phyloP scores from a whole-genome alignment of 2,113 vertebrate genomes.

The Malaclemys terrapin region DNA sequence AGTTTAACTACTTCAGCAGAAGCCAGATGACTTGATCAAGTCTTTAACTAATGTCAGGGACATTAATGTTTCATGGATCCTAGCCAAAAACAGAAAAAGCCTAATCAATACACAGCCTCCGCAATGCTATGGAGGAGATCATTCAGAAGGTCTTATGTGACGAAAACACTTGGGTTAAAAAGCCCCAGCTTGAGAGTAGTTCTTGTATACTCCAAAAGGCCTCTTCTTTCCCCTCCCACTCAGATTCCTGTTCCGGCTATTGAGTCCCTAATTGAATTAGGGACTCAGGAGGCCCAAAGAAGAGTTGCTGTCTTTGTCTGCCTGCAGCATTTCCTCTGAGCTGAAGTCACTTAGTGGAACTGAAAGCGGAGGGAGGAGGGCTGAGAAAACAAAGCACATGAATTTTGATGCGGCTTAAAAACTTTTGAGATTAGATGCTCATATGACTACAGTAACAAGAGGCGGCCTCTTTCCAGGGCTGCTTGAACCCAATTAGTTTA shows the following conservation, averaged over 20 bases:
- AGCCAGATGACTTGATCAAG: neutral
- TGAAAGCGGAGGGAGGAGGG: neutral
- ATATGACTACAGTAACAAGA: slow-evolving; percentile 33
- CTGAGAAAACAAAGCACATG: slow-evolving; percentile 7
- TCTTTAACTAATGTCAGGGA: fast-evolving
- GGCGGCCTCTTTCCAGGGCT: slow-evolving; percentile 44
- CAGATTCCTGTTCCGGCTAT: fast-evolving
- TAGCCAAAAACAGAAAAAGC: neutral
- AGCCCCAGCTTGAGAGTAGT: fast-evolving
- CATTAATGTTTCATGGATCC: neutral
- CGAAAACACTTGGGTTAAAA: fast-evolving
- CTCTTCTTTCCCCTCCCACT: fast-evolving
- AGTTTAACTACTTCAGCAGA: neutral
- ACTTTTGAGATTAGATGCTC: slow-evolving; percentile 30
- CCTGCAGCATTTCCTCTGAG: neutral
- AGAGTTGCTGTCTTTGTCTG: fast-evolving
- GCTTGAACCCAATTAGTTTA: slow-evolving; percentile 42
- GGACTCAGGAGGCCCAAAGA: fast-evolving
- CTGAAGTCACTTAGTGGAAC: neutral
- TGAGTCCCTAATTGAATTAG: neutral
- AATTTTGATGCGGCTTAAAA: slow-evolving; percentile 53
- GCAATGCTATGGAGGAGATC: neutral
- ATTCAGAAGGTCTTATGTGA: neutral
- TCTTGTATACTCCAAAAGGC: fast-evolving
- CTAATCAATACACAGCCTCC: neutral